Evolutionary conservation across 2,797 vertebrate genomes (phyloP).

Genomic region (Gymnopithys bicolor): DNA sequence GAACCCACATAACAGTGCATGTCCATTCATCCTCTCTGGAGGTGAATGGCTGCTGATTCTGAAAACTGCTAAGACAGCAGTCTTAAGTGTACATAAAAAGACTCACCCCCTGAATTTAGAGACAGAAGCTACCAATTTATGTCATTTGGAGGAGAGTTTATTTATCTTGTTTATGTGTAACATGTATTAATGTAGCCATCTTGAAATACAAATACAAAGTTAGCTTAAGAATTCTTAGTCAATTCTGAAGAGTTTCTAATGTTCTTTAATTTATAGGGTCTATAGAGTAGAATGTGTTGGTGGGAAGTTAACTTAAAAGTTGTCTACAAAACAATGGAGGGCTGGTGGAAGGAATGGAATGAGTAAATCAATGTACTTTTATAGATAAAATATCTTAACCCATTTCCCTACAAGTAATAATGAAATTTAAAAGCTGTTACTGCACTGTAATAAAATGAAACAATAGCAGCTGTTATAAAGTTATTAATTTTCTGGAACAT

Average conservation of each 20-base stretch:
- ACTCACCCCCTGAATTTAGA: not conserved
- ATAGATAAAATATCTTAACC: not conserved
- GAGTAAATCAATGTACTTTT: not conserved
- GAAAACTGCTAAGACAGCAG: not conserved
- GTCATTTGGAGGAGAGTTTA: not conserved
- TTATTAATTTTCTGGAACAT: not conserved
- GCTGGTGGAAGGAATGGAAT: not conserved
- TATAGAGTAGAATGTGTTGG: not conserved
- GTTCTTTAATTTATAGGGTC: not conserved
- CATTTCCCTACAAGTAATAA: not conserved
- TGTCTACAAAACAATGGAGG: not conserved
- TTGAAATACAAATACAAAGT: not conserved
- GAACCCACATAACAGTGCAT: rapidly evolving
- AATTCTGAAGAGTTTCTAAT: not conserved
- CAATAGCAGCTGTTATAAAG: not conserved
- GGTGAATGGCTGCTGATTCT: not conserved
- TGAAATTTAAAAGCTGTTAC: not conserved
- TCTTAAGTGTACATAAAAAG: not conserved
- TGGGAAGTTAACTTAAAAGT: not conserved
- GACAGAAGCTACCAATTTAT: not conserved
- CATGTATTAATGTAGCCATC: not conserved
- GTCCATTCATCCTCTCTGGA: not conserved
- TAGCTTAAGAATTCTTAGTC: not conserved
- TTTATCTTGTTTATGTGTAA: rapidly evolving
- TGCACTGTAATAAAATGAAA: not conserved